phyloP scores from a whole-genome alignment of 2,888 invertebrate genomes.

The Mycalesis mineus region DNA sequence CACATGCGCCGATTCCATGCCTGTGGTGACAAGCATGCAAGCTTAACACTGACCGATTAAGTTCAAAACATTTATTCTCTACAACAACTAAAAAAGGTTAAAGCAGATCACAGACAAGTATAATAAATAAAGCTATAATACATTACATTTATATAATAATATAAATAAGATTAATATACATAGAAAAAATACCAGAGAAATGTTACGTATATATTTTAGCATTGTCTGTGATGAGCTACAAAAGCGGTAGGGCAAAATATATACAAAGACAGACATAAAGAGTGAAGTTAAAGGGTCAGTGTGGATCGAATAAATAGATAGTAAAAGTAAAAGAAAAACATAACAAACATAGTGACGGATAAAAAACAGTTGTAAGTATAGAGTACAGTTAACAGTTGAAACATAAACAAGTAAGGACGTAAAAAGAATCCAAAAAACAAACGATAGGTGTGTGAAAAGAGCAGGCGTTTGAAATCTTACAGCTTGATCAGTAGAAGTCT shows the following conservation, averaged over 20 bases:
- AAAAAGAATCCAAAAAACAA: constrained; percentile 58
- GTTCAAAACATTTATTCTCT: constrained; percentile 32
- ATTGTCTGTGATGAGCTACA: neutral
- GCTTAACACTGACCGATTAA: constrained; percentile 48
- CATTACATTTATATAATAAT: neutral
- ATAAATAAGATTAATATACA: neutral
- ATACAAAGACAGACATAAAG: constrained; percentile 13
- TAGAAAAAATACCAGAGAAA: neutral
- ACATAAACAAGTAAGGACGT: constrained; percentile 50
- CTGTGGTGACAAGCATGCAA: constrained; percentile 50
- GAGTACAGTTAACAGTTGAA: constrained; percentile 65
- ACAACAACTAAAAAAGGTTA: neutral
- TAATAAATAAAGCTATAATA: neutral
- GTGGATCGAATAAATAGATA: constrained; percentile 37
- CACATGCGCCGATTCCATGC: constrained; percentile 58
- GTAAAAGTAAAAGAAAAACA: constrained; percentile 26
- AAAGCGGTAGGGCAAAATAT: constrained; percentile 3
- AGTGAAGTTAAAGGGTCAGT: constrained; percentile 54
- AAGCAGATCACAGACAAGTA: neutral
- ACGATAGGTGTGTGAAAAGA: constrained; percentile 55
- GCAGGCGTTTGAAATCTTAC: constrained; percentile 85
- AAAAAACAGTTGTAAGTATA: constrained; percentile 59
- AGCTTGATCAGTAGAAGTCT: constrained; percentile 99
- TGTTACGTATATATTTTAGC: neutral
- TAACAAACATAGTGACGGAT: constrained; percentile 36